Conservation (phyloP, 2,888 invertebrate genomes). For the Acanthosepion pharaonis region DNA sequence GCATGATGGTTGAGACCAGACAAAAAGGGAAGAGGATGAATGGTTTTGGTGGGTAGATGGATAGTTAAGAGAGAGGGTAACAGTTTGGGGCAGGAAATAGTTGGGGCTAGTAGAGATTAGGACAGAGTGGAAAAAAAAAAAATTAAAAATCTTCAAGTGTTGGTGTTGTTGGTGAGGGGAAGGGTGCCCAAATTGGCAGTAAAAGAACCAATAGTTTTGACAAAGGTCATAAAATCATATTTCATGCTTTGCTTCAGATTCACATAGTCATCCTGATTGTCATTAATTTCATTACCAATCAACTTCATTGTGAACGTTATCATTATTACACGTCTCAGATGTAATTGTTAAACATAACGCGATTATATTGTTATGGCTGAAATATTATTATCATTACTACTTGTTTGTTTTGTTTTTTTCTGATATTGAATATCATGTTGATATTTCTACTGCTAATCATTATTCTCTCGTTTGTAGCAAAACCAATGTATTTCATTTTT, state of each 20-base stretch:
- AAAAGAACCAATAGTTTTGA: not conserved
- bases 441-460: not conserved
- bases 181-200: not conserved
- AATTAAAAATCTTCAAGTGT: not conserved
- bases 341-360: not conserved
- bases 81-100: not conserved
- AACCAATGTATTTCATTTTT: no score
- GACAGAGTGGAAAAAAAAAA: no score
- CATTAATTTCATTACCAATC: slow-evolving; percentile 18
- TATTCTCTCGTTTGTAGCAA: not conserved
- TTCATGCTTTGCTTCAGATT: slow-evolving; percentile 15
- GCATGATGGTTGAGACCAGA: no score
- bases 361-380: not conserved
- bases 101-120: not conserved
- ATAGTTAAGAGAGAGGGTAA: not conserved
- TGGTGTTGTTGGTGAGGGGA: not conserved
- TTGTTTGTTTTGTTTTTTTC: not conserved
- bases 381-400: not conserved
- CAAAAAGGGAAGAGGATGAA: not conserved
- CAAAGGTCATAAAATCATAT: not conserved
- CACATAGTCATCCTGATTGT: not conserved
- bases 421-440: not conserved
- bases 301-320: not conserved
- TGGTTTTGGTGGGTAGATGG: not conserved
- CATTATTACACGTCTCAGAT: not conserved